Conservation (phyloP, 2,797 vertebrate genomes). For the Sternotherus odoratus region DNA sequence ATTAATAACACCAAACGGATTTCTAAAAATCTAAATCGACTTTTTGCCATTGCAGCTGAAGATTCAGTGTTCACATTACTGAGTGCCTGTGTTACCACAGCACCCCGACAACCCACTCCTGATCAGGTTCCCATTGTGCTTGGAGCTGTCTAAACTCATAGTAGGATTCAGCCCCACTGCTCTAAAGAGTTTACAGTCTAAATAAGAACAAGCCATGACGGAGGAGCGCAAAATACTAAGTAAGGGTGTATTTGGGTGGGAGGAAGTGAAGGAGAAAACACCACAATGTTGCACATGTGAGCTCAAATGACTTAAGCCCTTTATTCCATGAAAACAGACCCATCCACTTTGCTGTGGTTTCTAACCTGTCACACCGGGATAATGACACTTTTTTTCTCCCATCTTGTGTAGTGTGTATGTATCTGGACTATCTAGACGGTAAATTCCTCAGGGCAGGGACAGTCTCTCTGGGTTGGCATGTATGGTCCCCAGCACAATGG, state of each 20-base stretch:
- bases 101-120: rapidly evolving
- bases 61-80: not conserved
- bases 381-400: not conserved
- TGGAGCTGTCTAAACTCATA: not conserved
- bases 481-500: not conserved
- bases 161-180: not conserved
- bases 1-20: rapidly evolving
- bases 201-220: not conserved
- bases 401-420: too few relatives aligned
- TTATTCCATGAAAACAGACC: not conserved
- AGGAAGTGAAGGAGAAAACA: not conserved
- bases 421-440: not conserved
- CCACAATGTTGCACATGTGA: not conserved
- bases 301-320: not conserved
- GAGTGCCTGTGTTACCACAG: not conserved
- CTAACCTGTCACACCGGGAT: not conserved
- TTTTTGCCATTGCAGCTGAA: not conserved
- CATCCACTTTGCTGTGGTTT: not conserved
- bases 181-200: rapidly evolving
- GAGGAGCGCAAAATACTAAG: not conserved
- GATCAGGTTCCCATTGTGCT: rapidly evolving
- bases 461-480: not conserved
- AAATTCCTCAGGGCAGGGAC: not conserved
- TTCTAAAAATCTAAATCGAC: rapidly evolving
- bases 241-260: not conserved